These are phyloP conservation scores for Periphyllus acericola DNA, from an alignment of 2,888 invertebrate genomes.

Conservation along the genomic window DNA sequence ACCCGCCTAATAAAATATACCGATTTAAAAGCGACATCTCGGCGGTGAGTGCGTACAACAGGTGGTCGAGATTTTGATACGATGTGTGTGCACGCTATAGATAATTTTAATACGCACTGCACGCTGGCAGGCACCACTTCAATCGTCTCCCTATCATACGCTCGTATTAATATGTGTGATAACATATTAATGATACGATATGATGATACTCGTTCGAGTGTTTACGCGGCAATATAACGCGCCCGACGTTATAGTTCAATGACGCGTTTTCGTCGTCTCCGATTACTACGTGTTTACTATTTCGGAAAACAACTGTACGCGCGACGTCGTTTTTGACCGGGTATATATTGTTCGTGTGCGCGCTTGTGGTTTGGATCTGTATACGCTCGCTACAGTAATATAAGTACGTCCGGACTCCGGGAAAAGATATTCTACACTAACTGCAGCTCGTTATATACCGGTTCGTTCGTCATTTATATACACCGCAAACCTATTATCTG, in stretches of 20 bases:
- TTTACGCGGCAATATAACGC: neutral
- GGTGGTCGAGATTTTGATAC: neutral
- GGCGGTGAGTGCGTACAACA: no score
- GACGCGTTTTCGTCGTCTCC: neutral
- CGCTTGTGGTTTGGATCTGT: neutral
- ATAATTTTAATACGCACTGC: neutral
- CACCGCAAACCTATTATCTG: neutral
- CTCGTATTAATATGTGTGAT: neutral
- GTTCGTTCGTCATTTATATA: no score
- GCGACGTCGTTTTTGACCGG: neutral
- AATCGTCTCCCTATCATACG: neutral
- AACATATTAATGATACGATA: neutral
- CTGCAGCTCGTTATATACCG: no score
- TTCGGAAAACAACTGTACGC: neutral
- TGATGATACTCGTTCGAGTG: constrained; percentile 31
- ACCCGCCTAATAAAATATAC: no score
- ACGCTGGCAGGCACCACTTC: neutral
- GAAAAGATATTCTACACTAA: no score
- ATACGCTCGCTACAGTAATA: no score
- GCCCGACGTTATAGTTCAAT: neutral
- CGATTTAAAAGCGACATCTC: neutral
- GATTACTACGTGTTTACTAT: neutral
- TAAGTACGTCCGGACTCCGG: no score
- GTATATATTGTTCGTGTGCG: no score
- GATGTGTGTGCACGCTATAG: neutral